Percentiles rank a stretch among this genome's conserved stretches.
These are phyloP conservation scores for Erannis defoliaria DNA, from an alignment of 2,888 invertebrate genomes.

Conservation along the genomic window DNA sequence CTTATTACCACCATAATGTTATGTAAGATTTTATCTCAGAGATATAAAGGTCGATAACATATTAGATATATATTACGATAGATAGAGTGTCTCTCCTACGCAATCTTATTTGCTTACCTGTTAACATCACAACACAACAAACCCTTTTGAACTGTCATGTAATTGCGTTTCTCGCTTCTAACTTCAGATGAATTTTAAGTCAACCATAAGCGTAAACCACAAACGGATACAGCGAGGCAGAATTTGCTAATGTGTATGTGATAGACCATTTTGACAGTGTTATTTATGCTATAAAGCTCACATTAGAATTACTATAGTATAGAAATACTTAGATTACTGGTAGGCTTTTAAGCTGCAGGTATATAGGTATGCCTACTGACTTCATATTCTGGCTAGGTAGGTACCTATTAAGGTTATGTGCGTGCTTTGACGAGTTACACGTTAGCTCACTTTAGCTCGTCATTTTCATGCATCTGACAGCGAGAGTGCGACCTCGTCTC, in stretches of 20 bases:
- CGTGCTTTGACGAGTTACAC: constrained; percentile 79
- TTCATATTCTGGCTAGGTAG: background rate
- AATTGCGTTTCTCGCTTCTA: constrained; percentile 63
- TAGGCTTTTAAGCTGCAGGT: no score
- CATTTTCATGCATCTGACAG: constrained; percentile 80
- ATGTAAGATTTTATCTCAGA: constrained; percentile 11
- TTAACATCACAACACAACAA: constrained; percentile 57
- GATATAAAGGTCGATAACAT: constrained; percentile 22
- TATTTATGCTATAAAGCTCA: constrained; percentile 7
- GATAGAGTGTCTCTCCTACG: constrained; percentile 22
- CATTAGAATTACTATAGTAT: constrained; percentile 7
- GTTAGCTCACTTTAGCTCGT: constrained; percentile 80
- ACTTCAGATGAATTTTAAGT: constrained; percentile 63
- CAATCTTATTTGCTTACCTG: constrained; percentile 28
- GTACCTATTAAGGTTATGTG: constrained; percentile 41
- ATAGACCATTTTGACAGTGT: constrained; percentile 32
- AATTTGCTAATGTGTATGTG: constrained; percentile 19
- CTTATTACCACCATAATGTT: background rate
- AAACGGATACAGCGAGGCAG: constrained; percentile 51
- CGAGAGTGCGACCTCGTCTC: constrained; percentile 84
- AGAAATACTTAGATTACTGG: background rate
- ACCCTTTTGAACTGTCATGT: constrained; percentile 65
- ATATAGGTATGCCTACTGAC: background rate
- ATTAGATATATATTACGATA: constrained; percentile 12
- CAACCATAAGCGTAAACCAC: constrained; percentile 50